Evolutionary conservation across 2,888 invertebrate species (phyloP).

Genomic region (Ormyrus labotus): DNA sequence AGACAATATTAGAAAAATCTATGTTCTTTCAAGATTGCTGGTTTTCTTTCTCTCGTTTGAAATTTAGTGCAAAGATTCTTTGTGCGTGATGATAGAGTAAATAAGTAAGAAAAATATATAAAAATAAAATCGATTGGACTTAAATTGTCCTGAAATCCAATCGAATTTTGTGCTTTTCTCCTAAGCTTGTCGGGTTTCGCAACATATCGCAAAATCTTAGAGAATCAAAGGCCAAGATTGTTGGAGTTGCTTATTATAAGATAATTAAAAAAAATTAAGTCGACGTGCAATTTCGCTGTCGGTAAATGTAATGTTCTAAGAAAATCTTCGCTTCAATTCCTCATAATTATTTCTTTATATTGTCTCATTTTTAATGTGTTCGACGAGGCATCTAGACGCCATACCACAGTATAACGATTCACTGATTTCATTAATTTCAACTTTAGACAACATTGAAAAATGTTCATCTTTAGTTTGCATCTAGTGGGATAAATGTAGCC

Average conservation of each 20-base stretch:
- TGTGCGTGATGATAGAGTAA: conserved; percentile 46
- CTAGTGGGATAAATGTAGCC: conserved; percentile 32
- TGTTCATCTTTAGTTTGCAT: conserved; percentile 37
- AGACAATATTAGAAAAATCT: conserved; percentile 69
- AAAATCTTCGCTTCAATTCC: conserved; percentile 43
- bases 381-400: conserved; percentile 42
- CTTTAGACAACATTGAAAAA: conserved; percentile 18
- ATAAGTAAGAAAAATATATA: conserved; percentile 43
- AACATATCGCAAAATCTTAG: conserved; percentile 67
- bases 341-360: conserved; percentile 27
- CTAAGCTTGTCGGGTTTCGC: conserved; percentile 68
- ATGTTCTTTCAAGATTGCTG: conserved; percentile 56
- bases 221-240: conserved; percentile 44
- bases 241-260: conserved; percentile 47
- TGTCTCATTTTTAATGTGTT: conserved; percentile 48
- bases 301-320: conserved; percentile 43
- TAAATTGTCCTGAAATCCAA: conserved; percentile 62
- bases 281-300: conserved; percentile 31
- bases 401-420: conserved; percentile 33
- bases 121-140: conserved; percentile 39
- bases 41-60: conserved; percentile 41
- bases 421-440: conserved; percentile 32
- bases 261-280: conserved; percentile 46
- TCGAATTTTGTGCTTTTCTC: conserved; percentile 58
- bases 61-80: conserved; percentile 40